Evolutionary conservation across 2,113 vertebrate species (phyloP).

Genomic region (Prinia subflava): DNA sequence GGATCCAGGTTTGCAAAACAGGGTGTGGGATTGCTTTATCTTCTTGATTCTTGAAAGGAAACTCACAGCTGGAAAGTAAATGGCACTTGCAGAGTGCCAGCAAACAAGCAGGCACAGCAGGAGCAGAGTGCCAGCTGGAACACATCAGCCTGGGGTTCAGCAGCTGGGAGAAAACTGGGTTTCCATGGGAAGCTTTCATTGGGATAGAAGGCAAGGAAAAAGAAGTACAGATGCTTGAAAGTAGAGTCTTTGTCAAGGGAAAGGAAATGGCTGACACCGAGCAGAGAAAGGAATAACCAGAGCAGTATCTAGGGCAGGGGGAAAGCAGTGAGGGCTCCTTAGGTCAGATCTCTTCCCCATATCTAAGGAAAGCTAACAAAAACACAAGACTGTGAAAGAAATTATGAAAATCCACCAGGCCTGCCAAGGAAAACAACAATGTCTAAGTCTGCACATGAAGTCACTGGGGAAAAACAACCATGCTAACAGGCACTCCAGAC

Average conservation of each 20-base stretch:
- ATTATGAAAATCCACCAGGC: neutral
- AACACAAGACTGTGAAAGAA: neutral
- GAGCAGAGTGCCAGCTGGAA: neutral
- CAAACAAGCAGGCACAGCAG: neutral
- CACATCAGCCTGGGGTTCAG: neutral
- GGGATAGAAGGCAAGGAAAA: neutral
- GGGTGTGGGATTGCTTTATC: neutral
- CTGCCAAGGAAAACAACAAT: neutral
- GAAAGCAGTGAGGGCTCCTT: neutral
- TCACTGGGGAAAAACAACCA: neutral
- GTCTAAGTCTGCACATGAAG: neutral
- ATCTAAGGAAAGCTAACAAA: constrained; percentile 23
- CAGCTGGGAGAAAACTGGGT: neutral
- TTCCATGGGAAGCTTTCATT: neutral
- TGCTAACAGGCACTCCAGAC: neutral
- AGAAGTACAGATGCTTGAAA: neutral
- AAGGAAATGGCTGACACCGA: neutral
- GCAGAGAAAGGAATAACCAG: neutral
- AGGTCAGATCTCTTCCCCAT: neutral
- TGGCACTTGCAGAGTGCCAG: neutral
- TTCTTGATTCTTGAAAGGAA: neutral
- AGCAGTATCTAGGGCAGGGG: neutral
- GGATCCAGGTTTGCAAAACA: neutral
- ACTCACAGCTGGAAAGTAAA: neutral
- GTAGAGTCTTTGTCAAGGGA: neutral